A percentile compares a stretch with the other conserved stretches of the same genome.
Evolutionary conservation across 2,113 vertebrate species (phyloP).

Genomic region (Stomatorhinus ivindoensis): DNA sequence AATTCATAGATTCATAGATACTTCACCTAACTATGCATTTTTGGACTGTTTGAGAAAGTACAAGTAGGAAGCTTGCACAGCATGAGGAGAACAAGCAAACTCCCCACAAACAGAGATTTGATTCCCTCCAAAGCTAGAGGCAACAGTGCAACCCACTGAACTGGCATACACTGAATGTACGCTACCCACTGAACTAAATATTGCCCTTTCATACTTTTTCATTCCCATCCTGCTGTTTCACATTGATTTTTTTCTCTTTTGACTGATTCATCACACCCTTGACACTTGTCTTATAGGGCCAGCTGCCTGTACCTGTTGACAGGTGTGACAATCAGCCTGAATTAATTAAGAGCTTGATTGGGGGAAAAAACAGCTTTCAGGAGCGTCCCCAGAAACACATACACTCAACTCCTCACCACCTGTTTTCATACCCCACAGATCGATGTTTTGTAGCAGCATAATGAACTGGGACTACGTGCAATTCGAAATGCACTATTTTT

Average conservation of each 20-base stretch:
- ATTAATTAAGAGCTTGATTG: slow-evolving; percentile 5
- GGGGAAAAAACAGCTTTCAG: not conserved
- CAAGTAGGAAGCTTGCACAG: not conserved
- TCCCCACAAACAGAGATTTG: not conserved
- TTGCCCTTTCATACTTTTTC: not conserved
- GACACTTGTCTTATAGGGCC: slow-evolving; percentile 8
- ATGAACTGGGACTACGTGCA: not conserved
- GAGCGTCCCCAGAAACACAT: not conserved
- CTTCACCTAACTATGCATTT: not conserved
- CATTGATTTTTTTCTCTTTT: not conserved
- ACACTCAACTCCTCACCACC: not conserved
- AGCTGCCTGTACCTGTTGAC: not conserved
- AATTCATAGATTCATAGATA: not conserved
- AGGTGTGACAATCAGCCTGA: not conserved
- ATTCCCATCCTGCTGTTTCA: not conserved
- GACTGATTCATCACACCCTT: not conserved
- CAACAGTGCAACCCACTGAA: not conserved
- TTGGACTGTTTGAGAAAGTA: not conserved
- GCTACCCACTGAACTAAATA: not conserved
- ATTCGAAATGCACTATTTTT: not conserved
- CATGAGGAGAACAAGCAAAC: not conserved
- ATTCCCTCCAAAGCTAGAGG: not conserved
- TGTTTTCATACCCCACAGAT: not conserved
- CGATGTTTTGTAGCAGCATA: not conserved
- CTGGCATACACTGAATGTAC: too few species aligned